phyloP scores from a whole-genome alignment of 2,888 invertebrate species.

The Plebejus melissa region DNA sequence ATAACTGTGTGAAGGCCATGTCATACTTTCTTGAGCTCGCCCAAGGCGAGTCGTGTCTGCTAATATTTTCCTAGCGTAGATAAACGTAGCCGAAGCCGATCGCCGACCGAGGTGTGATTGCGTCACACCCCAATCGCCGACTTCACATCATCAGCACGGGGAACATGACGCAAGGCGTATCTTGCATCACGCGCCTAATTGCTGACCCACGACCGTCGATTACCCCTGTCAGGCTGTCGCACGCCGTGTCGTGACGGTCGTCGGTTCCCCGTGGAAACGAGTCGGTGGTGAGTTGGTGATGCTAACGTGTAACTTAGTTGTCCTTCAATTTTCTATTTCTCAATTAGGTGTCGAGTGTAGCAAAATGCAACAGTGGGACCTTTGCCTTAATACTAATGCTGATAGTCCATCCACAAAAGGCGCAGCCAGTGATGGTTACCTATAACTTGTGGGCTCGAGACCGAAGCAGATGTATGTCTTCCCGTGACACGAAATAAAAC shows the following conservation, averaged over 20 bases:
- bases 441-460: neutral
- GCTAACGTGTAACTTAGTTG: conserved; percentile 1
- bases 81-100: conserved; percentile 16
- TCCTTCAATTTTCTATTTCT: conserved; percentile 11
- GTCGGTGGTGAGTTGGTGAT: conserved; percentile 25
- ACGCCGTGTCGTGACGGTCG: conserved; percentile 1
- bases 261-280: conserved; percentile 17
- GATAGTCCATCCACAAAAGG: neutral
- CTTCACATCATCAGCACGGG: conserved; percentile 8
- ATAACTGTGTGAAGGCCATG: conserved; percentile 12
- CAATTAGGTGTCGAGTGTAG: conserved; percentile 4
- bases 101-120: conserved; percentile 13
- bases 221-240: neutral
- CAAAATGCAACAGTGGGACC: neutral
- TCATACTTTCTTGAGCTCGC: conserved; percentile 11
- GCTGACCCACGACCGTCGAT: conserved; percentile 3
- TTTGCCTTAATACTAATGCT: neutral
- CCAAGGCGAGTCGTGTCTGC: neutral
- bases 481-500: neutral
- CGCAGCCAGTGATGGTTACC: neutral
- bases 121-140: conserved; percentile 5
- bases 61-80: conserved; percentile 27
- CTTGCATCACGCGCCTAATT: conserved; percentile 17
- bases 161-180: conserved; percentile 21
- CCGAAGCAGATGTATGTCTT: neutral